Conservation (phyloP, 2,797 vertebrate species). For the Lacerta bilineata region DNA sequence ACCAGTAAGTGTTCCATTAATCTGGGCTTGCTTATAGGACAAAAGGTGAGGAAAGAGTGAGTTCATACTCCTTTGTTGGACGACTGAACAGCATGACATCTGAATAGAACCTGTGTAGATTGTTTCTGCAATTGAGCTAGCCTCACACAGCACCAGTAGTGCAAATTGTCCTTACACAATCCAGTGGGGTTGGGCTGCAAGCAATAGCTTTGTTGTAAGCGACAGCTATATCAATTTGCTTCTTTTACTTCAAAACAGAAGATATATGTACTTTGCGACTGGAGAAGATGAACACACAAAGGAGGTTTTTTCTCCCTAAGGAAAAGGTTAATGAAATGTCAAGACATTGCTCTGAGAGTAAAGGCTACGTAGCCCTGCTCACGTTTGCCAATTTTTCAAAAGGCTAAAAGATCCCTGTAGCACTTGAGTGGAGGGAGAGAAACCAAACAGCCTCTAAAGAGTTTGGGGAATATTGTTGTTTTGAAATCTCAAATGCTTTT, state of each 20-base stretch:
- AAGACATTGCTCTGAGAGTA: neutral
- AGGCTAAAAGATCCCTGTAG: neutral
- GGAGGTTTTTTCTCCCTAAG: neutral
- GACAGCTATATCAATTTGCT: neutral
- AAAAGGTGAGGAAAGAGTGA: neutral
- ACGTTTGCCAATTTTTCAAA: neutral
- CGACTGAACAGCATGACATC: neutral
- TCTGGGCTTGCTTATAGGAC: neutral
- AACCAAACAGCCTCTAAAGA: neutral
- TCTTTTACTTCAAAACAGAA: neutral
- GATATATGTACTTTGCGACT: neutral
- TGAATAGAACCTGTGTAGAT: neutral
- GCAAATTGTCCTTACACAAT: neutral
- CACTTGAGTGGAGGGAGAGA: neutral
- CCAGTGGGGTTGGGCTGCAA: neutral
- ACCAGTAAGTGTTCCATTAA: neutral
- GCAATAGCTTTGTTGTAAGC: neutral
- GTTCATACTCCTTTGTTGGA: neutral
- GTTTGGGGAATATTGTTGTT: neutral
- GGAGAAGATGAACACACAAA: neutral
- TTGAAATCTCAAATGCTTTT: conserved; percentile 4
- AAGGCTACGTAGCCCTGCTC: neutral
- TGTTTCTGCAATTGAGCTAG: neutral
- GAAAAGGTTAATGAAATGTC: conserved; percentile 1
- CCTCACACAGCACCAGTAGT: neutral